Conservation (phyloP, 1,140 invertebrate genomes). For the Andricus grossulariae region DNA sequence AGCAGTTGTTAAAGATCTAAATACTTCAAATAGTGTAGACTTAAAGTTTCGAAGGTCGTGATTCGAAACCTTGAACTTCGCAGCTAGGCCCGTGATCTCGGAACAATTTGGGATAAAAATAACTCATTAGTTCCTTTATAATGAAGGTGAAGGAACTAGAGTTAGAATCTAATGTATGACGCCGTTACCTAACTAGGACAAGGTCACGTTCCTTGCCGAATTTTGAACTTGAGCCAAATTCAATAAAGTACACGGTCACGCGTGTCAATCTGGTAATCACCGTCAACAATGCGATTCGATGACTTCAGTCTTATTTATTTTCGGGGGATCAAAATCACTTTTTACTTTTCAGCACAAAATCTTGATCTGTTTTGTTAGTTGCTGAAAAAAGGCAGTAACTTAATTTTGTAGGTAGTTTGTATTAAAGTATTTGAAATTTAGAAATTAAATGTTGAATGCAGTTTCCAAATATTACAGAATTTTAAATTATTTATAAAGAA, state of each 20-base stretch:
- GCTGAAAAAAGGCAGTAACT: too few relatives aligned
- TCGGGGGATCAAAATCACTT: slow-evolving; percentile 3
- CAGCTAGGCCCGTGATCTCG: slow-evolving; percentile 16
- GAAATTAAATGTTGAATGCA: too few relatives aligned
- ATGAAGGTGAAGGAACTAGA: slow-evolving; percentile 29
- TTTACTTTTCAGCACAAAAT: slow-evolving; percentile 38
- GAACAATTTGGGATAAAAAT: slow-evolving; percentile 41
- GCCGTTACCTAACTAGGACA: slow-evolving; percentile 45
- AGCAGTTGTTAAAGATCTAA: not conserved
- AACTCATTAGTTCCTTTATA: slow-evolving; percentile 34
- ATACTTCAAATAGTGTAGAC: not conserved
- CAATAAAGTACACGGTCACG: slow-evolving; percentile 51
- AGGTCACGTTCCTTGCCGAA: slow-evolving; percentile 48
- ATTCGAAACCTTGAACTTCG: slow-evolving; percentile 21
- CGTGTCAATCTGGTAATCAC: slow-evolving; percentile 35
- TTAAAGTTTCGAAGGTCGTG: slow-evolving; percentile 45
- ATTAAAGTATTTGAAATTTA: too few relatives aligned
- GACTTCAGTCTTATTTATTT: slow-evolving; percentile 38
- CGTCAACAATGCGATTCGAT: slow-evolving; percentile 44
- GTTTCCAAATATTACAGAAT: too few relatives aligned
- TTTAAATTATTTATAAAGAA: too few relatives aligned
- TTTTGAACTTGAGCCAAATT: slow-evolving; percentile 57
- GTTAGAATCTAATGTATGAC: slow-evolving; percentile 41
- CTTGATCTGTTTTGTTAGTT: slow-evolving; percentile 29
- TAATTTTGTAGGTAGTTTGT: too few relatives aligned